Evolutionary conservation across 2,888 invertebrate genomes (phyloP).

Genomic region (Philereme transversata): DNA sequence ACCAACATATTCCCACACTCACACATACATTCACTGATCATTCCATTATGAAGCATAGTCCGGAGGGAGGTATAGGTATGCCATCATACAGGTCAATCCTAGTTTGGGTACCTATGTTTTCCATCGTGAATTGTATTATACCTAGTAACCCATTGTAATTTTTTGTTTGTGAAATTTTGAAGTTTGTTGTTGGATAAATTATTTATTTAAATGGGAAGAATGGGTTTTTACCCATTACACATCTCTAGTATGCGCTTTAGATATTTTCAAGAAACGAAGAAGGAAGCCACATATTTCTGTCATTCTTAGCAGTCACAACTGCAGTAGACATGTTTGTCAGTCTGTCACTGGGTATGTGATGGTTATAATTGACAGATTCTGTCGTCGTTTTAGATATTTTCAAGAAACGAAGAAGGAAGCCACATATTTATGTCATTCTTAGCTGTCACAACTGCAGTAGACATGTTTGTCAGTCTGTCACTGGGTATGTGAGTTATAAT

Average conservation of each 20-base stretch:
- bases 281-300: slow-evolving; percentile 8
- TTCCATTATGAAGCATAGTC: too few species aligned
- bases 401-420: not conserved
- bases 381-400: not conserved
- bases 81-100: too few species aligned
- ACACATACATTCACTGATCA: too few species aligned
- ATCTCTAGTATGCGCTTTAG: too few species aligned
- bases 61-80: too few species aligned
- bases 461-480: slow-evolving; percentile 34
- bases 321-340: slow-evolving; percentile 25
- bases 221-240: not conserved
- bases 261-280: not conserved
- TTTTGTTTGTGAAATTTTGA: too few species aligned
- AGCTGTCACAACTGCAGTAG: slow-evolving; percentile 31
- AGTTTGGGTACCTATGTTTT: too few species aligned
- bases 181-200: slow-evolving; percentile 33
- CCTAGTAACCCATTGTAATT: too few species aligned
- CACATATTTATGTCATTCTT: not conserved
- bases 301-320: slow-evolving; percentile 18
- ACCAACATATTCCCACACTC: too few species aligned
- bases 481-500: slow-evolving; percentile 35
- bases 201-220: slow-evolving; percentile 12
- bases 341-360: slow-evolving; percentile 33
- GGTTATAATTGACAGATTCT: slow-evolving; percentile 8
- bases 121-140: too few species aligned